Base-by-base conservation (phyloP, 64 coral and sea anemone genomes). In the Anthopleura sola region DNA sequence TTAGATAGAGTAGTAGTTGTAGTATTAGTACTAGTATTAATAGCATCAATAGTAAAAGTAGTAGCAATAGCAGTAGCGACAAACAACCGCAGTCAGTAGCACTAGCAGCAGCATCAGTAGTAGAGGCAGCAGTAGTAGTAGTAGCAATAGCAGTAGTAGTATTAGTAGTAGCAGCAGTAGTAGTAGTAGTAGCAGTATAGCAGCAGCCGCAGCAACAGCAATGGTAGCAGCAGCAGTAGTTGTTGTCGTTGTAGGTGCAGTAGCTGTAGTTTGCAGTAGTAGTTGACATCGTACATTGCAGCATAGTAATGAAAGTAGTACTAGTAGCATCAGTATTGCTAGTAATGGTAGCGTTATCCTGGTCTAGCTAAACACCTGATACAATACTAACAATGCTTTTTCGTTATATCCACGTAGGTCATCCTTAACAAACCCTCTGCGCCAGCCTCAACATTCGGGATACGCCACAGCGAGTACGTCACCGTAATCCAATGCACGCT, bases 361-460 rank as follows among this genome's bases (percentile, higher is more conserved):
- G 40, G 40, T 44, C 40, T 44, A 6, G 4, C 40, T 18, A 56
- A 56, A 56, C 55, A 3, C 55, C 16, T 56, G 60, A 19, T 64
- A 26, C 4, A 69, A 69, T 31, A 32, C n/a, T 34, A 36, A 71
- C 24, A 3, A 62, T 24, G 28, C 15, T 15, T 71, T 71, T 71
- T 1, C 28, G 34, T 66, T 66, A 5, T 66, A 11, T 80, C 7
- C 68, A 28, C 55, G 18, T 80, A 97, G 94, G 94, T 97, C 44
- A 84, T 92, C 34, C 76, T 93, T 37, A 92, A 97, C 94, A 97
- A 87, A 87, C 90, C 83, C 11, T 75, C 88, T 37, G 87, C 94
- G 4, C 94, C 94, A 5, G 91, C 87, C 15, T 97, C 86, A 64
- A 92, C 90, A 49, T 97, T 97, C 55, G 94, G 94, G 19, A 71